phyloP scores from a whole-genome alignment of 35 echinoderm and acorn worm species.

The Ptychodera flava region DNA sequence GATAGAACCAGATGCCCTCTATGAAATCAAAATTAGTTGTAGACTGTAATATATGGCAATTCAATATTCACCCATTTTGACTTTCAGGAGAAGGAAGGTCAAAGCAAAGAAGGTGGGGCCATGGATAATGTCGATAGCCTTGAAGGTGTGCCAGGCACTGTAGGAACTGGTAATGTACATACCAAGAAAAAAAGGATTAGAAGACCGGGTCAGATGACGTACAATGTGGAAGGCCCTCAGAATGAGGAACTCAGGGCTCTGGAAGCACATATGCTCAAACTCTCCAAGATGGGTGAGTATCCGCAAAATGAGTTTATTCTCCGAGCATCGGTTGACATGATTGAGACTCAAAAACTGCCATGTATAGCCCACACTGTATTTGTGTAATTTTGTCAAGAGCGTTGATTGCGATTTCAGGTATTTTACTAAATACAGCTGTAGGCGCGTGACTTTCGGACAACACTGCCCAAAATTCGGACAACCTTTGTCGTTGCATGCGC shows the following conservation, averaged over 20 bases:
- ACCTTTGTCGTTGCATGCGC: too few species aligned
- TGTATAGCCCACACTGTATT: too few species aligned
- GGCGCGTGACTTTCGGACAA: too few species aligned
- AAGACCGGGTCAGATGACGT: slow-evolving; percentile 28
- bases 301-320: not conserved
- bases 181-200: slow-evolving; percentile 38
- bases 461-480: too few species aligned
- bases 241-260: slow-evolving; percentile 94
- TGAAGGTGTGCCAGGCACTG: not conserved
- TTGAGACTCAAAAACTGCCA: too few species aligned
- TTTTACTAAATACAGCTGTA: too few species aligned
- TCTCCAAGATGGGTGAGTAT: slow-evolving; percentile 55
- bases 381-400: too few species aligned
- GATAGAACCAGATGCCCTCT: too few species aligned
- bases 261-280: slow-evolving; percentile 89
- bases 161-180: slow-evolving; percentile 8
- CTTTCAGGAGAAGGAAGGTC: not conserved
- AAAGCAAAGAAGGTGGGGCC: not conserved
- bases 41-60: slow-evolving; percentile 74
- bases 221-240: slow-evolving; percentile 64
- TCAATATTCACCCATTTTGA: slow-evolving; percentile 56
- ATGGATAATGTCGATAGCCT: not conserved
- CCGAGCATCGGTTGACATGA: too few species aligned
- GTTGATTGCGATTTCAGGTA: too few species aligned
- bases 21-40: too few species aligned